Evolutionary conservation across 1,140 invertebrate genomes (phyloP).

Genomic region (Apolygus lucorum): DNA sequence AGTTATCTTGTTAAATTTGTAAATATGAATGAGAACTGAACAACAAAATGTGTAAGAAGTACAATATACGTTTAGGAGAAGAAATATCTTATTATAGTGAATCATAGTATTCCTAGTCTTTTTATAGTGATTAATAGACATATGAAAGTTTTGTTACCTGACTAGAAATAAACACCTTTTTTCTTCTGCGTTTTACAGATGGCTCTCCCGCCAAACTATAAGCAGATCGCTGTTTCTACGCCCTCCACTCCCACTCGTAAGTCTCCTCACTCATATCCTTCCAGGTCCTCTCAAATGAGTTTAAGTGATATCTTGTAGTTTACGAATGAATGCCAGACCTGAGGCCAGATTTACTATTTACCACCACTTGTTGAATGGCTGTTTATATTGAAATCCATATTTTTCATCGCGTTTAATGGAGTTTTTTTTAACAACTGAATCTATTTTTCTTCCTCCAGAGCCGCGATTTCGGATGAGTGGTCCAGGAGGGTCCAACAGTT

Average conservation of each 20-base stretch:
- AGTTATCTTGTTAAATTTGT: no score
- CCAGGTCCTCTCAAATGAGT: not conserved
- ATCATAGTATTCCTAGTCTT: no score
- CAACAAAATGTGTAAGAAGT: no score
- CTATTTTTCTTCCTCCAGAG: slow-evolving; percentile 10
- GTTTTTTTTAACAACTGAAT: no score
- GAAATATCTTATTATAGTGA: no score
- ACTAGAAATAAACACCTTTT: no score
- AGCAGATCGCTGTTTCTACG: slow-evolving; percentile 27
- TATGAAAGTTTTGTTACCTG: no score
- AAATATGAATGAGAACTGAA: no score
- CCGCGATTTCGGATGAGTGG: slow-evolving; percentile 21
- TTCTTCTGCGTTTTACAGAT: no score
- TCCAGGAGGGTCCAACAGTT: slow-evolving; percentile 23
- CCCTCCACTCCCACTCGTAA: slow-evolving; percentile 25
- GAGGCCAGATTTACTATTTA: not conserved
- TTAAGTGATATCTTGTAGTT: not conserved
- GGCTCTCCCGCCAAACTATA: slow-evolving; percentile 26
- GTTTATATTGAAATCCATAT: not conserved
- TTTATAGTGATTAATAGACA: no score
- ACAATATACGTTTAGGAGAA: no score
- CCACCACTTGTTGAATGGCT: not conserved
- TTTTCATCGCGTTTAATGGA: no score
- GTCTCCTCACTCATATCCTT: not conserved
- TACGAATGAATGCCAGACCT: slow-evolving; percentile 11